Percentiles rank a stretch among this genome's conserved stretches.
Evolutionary conservation across 2,888 invertebrate species (phyloP).

Genomic region (Callyntrura guangdongensis): DNA sequence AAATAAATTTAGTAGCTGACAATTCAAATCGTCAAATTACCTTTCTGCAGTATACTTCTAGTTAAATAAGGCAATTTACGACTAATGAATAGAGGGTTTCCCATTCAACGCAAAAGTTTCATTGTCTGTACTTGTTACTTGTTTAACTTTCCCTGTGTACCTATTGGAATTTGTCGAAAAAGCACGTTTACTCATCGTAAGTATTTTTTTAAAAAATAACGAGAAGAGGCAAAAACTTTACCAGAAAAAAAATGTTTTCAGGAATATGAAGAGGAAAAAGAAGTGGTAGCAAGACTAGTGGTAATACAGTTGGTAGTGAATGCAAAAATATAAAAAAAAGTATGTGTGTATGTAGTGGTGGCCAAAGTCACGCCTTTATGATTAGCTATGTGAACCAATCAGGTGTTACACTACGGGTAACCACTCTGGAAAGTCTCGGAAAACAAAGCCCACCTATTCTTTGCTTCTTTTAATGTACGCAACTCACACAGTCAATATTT

Average conservation of each 20-base stretch:
- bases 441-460: conserved; percentile 84
- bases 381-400: conserved; percentile 85
- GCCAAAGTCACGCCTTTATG: conserved; percentile 85
- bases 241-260: conserved; percentile 41
- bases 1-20: conserved; percentile 32
- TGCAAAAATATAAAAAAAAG: conserved; percentile 58
- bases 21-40: conserved; percentile 42
- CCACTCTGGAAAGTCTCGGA: conserved; percentile 83
- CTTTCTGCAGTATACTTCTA: background rate
- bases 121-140: conserved; percentile 60
- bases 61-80: conserved; percentile 58
- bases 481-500: conserved; percentile 81
- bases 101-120: conserved; percentile 46
- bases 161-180: conserved; percentile 9
- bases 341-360: conserved; percentile 56
- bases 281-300: conserved; percentile 18
- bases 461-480: conserved; percentile 80
- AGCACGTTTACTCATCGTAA: background rate
- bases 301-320: conserved; percentile 24
- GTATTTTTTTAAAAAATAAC: conserved; percentile 62
- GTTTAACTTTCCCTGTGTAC: conserved; percentile 64
- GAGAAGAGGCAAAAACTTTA: conserved; percentile 27
- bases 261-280: background rate
- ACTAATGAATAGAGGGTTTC: conserved; percentile 54
- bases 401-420: conserved; percentile 83